A percentile compares a stretch with the other conserved stretches of the same genome.
These are phyloP conservation scores for Bombylius discolor DNA, from an alignment of 2,888 invertebrate genomes.

Conservation along the genomic window DNA sequence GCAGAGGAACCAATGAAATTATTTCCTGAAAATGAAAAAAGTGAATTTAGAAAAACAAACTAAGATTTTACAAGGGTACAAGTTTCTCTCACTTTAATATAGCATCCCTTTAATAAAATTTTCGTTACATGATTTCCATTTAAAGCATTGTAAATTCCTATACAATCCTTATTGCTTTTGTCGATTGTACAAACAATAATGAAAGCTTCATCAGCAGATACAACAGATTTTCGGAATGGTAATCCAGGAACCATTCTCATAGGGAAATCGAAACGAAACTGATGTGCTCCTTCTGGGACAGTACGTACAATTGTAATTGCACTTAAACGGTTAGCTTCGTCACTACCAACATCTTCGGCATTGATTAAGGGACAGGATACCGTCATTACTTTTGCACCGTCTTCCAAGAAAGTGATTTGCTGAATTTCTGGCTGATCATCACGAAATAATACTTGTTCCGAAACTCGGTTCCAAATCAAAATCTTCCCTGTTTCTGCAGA, in stretches of 20 bases:
- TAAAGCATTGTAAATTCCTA: slow-evolving; percentile 70
- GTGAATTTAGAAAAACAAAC: background rate
- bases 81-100: slow-evolving; percentile 40
- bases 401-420: slow-evolving; percentile 35
- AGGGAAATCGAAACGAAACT: slow-evolving; percentile 73
- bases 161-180: slow-evolving; percentile 64
- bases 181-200: slow-evolving; percentile 71
- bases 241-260: slow-evolving; percentile 56
- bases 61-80: background rate
- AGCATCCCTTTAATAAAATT: slow-evolving; percentile 39
- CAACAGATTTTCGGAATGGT: slow-evolving; percentile 60
- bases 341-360: slow-evolving; percentile 40
- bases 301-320: slow-evolving; percentile 56
- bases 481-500: slow-evolving; percentile 88
- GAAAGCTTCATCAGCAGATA: slow-evolving; percentile 69
- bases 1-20: slow-evolving; percentile 61
- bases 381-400: slow-evolving; percentile 32
- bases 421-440: slow-evolving; percentile 56
- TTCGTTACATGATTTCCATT: slow-evolving; percentile 51
- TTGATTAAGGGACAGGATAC: slow-evolving; percentile 32
- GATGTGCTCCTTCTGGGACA: slow-evolving; percentile 63
- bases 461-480: slow-evolving; percentile 72
- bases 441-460: slow-evolving; percentile 53
- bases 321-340: slow-evolving; percentile 45
- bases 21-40: slow-evolving; percentile 43